These are phyloP conservation scores for Apodemus agrarius DNA, from an alignment of 2,797 vertebrate genomes.

Conservation along the genomic window DNA sequence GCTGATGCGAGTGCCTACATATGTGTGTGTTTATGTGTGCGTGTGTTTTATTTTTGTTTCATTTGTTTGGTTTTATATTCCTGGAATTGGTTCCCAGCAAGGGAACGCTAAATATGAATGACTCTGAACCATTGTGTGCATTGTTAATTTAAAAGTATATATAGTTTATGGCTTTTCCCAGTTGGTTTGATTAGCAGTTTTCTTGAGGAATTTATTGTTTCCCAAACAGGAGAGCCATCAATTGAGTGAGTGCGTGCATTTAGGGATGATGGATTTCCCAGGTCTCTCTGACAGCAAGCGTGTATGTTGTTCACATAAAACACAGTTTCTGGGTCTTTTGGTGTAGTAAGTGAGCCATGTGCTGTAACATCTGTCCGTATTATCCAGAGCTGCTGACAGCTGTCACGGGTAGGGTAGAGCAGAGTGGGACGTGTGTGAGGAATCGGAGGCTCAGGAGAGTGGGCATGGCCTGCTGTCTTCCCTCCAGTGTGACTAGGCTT, in stretches of 20 bases:
- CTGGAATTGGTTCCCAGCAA: constrained; percentile 4
- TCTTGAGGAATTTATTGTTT: constrained; percentile 41
- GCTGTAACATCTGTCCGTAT: neutral
- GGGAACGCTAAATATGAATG: constrained; percentile 2
- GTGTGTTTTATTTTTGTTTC: neutral
- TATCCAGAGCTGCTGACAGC: constrained; percentile 49
- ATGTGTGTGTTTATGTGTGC: neutral
- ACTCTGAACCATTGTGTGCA: neutral
- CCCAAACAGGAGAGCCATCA: neutral
- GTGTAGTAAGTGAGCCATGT: constrained; percentile 43
- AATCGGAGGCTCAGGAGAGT: neutral
- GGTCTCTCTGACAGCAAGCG: neutral
- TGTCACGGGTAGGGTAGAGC: neutral
- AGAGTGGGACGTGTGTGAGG: neutral
- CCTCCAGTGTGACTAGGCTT: neutral
- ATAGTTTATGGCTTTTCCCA: neutral
- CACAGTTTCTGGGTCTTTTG: neutral
- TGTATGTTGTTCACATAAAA: neutral
- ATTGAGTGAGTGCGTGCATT: neutral
- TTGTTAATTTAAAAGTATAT: constrained; percentile 34
- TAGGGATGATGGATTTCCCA: neutral
- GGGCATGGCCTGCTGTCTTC: neutral
- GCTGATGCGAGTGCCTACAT: neutral
- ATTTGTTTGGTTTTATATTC: constrained; percentile 42
- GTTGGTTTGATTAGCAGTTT: neutral